Percentiles rank a stretch among this genome's conserved stretches.
Conservation (phyloP, 2,113 vertebrate genomes). For the Myotis davidii region DNA sequence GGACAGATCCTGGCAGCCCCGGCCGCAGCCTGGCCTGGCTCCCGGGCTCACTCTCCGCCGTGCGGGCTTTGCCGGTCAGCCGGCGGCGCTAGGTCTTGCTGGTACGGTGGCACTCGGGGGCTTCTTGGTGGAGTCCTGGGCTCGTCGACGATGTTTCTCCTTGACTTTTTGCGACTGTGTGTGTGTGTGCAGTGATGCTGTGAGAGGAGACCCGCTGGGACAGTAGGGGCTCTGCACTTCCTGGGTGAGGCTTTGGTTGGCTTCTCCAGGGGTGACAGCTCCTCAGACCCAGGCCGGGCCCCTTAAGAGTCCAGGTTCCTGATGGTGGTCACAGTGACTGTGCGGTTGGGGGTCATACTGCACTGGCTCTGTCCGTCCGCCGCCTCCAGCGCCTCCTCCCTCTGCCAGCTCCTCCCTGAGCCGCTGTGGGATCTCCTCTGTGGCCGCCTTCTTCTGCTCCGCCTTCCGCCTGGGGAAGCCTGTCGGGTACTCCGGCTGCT, state of each 20-base stretch:
- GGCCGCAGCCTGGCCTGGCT: no score
- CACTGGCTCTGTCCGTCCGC: conserved; percentile 91
- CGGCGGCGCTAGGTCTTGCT: conserved; percentile 91
- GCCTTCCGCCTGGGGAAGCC: conserved; percentile 97
- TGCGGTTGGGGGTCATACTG: conserved; percentile 95
- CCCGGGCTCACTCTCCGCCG: conserved; percentile 69
- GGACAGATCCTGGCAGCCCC: neutral
- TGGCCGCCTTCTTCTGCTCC: conserved; percentile 91
- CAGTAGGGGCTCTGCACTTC: conserved; percentile 90
- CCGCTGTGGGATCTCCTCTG: conserved; percentile 92
- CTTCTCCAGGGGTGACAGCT: conserved; percentile 66
- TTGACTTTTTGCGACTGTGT: conserved; percentile 87
- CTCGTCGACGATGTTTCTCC: conserved; percentile 78
- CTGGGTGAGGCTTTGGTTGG: conserved; percentile 85
- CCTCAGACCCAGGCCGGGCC: conserved; percentile 71
- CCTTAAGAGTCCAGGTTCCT: conserved; percentile 93
- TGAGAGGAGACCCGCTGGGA: conserved; percentile 96
- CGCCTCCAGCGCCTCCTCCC: conserved; percentile 91
- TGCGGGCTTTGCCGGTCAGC: conserved; percentile 86
- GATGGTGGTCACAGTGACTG: conserved; percentile 96
- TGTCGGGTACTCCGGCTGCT: conserved; percentile 91
- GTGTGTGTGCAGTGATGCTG: conserved; percentile 87
- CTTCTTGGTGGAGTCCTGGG: conserved; percentile 82
- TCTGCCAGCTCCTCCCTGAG: conserved; percentile 93
- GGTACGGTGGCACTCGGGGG: conserved; percentile 82